Evolutionary conservation across 2,113 vertebrate genomes (phyloP).

Genomic region (Neogale vison): DNA sequence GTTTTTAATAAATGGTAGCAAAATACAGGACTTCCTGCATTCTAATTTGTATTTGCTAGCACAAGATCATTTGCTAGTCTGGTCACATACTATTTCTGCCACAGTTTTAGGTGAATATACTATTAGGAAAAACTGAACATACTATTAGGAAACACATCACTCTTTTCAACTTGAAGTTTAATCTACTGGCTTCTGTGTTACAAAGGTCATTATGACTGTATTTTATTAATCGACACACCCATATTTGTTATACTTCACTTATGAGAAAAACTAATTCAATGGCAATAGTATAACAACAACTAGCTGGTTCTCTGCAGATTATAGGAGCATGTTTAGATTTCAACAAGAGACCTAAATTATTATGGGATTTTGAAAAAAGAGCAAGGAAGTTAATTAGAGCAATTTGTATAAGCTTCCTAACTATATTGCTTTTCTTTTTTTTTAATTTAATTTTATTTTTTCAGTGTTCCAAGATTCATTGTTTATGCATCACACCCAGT

Average conservation of each 20-base stretch:
- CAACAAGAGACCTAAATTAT: conserved; percentile 19
- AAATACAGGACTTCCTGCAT: not conserved
- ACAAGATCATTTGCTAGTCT: not conserved
- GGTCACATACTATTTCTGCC: conserved; percentile 5
- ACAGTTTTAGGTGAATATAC: not conserved
- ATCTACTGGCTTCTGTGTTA: not conserved
- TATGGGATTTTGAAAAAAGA: not conserved
- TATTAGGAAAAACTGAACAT: not conserved
- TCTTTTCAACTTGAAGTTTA: conserved; percentile 27
- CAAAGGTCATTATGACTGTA: not conserved
- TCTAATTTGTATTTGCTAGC: not conserved
- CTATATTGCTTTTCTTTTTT: not conserved
- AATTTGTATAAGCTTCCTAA: not conserved
- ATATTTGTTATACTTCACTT: not conserved
- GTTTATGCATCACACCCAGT: no score
- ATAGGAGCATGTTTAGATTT: not conserved
- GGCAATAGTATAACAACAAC: not conserved
- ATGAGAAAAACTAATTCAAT: not conserved
- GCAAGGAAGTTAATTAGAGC: not conserved
- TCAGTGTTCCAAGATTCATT: no score
- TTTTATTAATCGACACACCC: not conserved
- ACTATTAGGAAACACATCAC: not conserved
- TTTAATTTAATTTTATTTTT: no score
- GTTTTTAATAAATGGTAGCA: not conserved
- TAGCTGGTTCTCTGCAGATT: not conserved